phyloP scores from a whole-genome alignment of 2,797 vertebrate genomes.

The Adrianichthys oophorus region DNA sequence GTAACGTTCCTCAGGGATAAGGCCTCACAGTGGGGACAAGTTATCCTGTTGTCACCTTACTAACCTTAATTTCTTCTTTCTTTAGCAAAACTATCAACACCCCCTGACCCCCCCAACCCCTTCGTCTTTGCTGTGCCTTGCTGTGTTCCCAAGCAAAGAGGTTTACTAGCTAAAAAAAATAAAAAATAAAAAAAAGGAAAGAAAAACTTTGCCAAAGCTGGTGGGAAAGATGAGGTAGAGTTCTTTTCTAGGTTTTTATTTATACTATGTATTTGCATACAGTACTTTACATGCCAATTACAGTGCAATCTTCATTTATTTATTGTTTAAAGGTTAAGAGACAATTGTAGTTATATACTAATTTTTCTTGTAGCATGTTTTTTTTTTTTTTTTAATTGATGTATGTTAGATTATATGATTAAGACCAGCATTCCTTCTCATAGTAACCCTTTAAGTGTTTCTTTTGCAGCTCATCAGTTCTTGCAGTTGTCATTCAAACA shows the following conservation, averaged over 20 bases:
- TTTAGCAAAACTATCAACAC: neutral
- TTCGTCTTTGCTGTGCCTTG: conserved; percentile 85
- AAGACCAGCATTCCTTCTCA: conserved; percentile 93
- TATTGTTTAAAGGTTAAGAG: conserved; percentile 96
- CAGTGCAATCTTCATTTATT: conserved; percentile 99
- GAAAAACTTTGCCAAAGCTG: conserved; percentile 96
- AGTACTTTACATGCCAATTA: conserved; percentile 99
- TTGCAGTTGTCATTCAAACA: conserved; percentile 86
- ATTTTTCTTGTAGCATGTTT: conserved; percentile 93
- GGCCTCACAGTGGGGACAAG: conserved; percentile 85
- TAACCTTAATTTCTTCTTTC: conserved; percentile 48
- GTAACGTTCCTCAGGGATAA: conserved; percentile 95
- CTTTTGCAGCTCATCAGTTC: conserved; percentile 83
- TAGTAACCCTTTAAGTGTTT: conserved; percentile 89
- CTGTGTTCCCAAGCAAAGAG: conserved; percentile 82
- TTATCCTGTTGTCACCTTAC: conserved; percentile 57
- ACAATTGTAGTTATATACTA: conserved; percentile 97
- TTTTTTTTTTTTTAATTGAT: conserved; percentile 79
- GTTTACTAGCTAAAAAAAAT: conserved; percentile 87
- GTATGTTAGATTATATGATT: conserved; percentile 91
- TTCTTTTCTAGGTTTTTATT: conserved; percentile 96
- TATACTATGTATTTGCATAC: conserved; percentile 99
- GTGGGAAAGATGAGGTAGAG: conserved; percentile 90
- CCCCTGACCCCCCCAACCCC: conserved; percentile 53
- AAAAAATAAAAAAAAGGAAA: conserved; percentile 62